A percentile compares a stretch with the other conserved stretches of the same genome.
Conservation (phyloP, 2,113 vertebrate genomes). For the Oceanodroma tethys region DNA sequence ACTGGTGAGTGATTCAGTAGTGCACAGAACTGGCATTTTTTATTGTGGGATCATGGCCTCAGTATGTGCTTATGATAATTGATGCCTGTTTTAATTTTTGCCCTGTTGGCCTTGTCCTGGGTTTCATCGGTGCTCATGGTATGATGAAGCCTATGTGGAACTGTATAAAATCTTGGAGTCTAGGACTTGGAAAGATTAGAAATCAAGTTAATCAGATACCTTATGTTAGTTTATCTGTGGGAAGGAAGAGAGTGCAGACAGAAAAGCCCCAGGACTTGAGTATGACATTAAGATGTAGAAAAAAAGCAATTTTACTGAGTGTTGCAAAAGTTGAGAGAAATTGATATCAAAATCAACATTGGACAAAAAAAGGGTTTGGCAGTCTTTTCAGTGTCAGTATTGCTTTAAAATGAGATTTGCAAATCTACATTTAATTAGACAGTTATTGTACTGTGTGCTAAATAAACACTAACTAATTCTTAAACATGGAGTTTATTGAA, state of each 20-base stretch:
- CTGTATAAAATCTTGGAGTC: neutral
- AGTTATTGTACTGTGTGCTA: neutral
- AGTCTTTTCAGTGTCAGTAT: neutral
- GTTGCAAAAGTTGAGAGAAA: neutral
- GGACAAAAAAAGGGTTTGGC: neutral
- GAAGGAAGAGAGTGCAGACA: neutral
- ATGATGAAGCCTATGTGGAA: neutral
- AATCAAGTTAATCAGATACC: neutral
- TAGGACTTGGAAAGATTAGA: neutral
- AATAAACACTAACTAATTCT: constrained; percentile 17
- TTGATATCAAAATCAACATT: neutral
- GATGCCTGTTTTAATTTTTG: neutral
- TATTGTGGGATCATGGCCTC: neutral
- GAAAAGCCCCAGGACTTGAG: neutral
- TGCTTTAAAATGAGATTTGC: constrained; percentile 33
- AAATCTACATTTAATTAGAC: constrained; percentile 18
- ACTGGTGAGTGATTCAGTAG: neutral
- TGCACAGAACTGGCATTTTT: neutral
- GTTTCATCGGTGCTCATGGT: neutral
- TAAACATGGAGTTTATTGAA: constrained; percentile 21
- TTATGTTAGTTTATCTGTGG: neutral
- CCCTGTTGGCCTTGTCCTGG: neutral
- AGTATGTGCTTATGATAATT: neutral
- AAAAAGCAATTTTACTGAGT: neutral
- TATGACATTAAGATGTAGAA: neutral